Base-by-base conservation (phyloP, 2,888 invertebrate species). In the Platycheirus albimanus region DNA sequence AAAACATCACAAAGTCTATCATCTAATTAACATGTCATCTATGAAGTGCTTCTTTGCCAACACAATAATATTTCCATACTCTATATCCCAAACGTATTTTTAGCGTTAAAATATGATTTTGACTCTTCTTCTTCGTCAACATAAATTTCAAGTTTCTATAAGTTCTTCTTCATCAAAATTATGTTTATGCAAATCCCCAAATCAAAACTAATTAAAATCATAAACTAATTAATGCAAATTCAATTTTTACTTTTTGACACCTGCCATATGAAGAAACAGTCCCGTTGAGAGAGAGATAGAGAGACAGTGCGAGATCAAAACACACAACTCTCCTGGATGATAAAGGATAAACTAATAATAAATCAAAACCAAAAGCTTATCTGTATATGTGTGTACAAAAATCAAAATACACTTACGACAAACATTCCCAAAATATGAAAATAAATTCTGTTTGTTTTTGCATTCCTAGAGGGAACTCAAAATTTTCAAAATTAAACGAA, bases 201-300 rank as follows among this genome's bases (percentile, higher is more conserved):
- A 33, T 10, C 11, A 17, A 43, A 43, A 54, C 43, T 43, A 67
- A 67, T 54, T 43, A 30, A 54, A 19, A 7, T 43, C 13, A 28
- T 52, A 10, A 43, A 13, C 24, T 51, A 43, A 67, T 43, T 43
- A 8, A 61, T 61, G 61, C 45, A 61, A 61, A 61, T 45, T 61
- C 17, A 3, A 45, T 61, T 61, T 43, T n/a, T n/a, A n/a, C n/a
- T n/a, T n/a, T n/a, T n/a, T n/a, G n/a, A n/a, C n/a, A 52, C 15
- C 30, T 33, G 1, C 30, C 13, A 1, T 38, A 13, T 0, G 13
- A 38, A 3, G 5, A 13, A 13, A 15, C 8, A 38, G 1, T 38
- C 13, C 4, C 30, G 5, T 8, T 33, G 30, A 33, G 30, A 8
- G 30, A 33, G 7, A 33, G n/a, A n/a, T n/a, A n/a, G n/a, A n/a